These are phyloP conservation scores for Coecobrya sp. DNA, from an alignment of 2,888 invertebrate genomes.

Conservation along the genomic window DNA sequence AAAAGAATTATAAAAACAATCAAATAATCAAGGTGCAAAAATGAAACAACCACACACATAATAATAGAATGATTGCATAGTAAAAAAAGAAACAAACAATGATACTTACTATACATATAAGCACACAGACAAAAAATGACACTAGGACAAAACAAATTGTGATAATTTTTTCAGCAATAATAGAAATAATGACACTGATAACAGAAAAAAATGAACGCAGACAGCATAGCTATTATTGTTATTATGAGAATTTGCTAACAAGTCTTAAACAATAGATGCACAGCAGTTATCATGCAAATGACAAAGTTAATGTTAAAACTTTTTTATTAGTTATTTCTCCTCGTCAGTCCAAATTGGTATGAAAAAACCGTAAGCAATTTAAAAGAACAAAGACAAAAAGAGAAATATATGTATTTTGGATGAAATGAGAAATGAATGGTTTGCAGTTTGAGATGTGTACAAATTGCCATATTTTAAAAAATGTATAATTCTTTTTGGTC, in stretches of 20 bases:
- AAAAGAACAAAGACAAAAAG: not conserved
- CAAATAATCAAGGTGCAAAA: constrained; percentile 37
- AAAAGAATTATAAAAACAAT: constrained; percentile 26
- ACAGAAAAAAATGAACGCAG: not conserved
- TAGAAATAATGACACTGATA: constrained; percentile 35
- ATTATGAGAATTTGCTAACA: constrained; percentile 63
- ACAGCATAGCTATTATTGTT: not conserved
- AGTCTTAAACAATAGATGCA: constrained; percentile 38
- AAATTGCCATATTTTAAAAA: constrained; percentile 49
- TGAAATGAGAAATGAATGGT: too few relatives aligned
- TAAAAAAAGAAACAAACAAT: constrained; percentile 30
- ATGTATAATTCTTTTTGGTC: not conserved
- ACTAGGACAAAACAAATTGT: constrained; percentile 40
- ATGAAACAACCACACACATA: not conserved
- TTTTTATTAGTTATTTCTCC: constrained; percentile 32
- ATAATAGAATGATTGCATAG: not conserved
- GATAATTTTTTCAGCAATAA: constrained; percentile 38
- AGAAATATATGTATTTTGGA: not conserved
- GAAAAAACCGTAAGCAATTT: not conserved
- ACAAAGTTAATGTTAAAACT: not conserved
- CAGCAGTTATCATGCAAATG: not conserved
- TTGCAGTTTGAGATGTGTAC: constrained; percentile 42
- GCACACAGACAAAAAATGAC: too few relatives aligned
- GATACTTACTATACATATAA: too few relatives aligned
- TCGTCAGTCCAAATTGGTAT: constrained; percentile 16